Base-by-base conservation (phyloP, 2,113 vertebrate genomes). In the Grallaria varia region DNA sequence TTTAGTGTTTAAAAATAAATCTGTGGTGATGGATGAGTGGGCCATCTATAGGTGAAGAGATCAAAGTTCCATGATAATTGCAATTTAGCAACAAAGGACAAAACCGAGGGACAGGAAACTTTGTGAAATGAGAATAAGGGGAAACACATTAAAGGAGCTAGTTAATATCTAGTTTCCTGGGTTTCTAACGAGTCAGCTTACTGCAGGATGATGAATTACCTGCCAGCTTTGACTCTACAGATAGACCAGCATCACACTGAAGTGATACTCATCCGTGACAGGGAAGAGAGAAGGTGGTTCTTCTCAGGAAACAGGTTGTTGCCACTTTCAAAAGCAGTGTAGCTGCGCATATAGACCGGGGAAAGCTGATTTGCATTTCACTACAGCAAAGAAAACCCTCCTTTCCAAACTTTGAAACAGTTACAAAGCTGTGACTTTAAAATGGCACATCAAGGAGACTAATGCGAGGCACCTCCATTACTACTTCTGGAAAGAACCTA, bases 131-230 rank as follows among this genome's bases (percentile, higher is more conserved):
- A 93, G 67, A 91, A 86, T 87, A 91, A 91, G 75, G 40, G 47
- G 56, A 93, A 86, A 80, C 13, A 21, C 59, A 80, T 83, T 71
- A 42, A 63, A 93, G 42, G 42, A 77, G 67, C 25, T 80, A 83
- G 88, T 96, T 94, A 95, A 90, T 95, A 77, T 84, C 59, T 80
- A 49, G 64, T 55, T 93, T 91, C 45, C 52, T 59, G 42, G 33
- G 50, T 84, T 94, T 94, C 78, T 95, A 96, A 94, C 76, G 87
- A 96, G 82, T 86, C 67, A 88, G 11, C 59, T 59, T 90, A 49
- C 55, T 3, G 5, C 56, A 59, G 44, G 47, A 67, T 94, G 95
- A 96, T 91, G 63, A 94, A 96, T 95, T 80, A 87, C 79, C 93
- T 94, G 95, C 85, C 95, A 96, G 50, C 35, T 74, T 87, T 93